Conservation (phyloP, 2,888 invertebrate genomes). For the Nasonovia ribisnigri region DNA sequence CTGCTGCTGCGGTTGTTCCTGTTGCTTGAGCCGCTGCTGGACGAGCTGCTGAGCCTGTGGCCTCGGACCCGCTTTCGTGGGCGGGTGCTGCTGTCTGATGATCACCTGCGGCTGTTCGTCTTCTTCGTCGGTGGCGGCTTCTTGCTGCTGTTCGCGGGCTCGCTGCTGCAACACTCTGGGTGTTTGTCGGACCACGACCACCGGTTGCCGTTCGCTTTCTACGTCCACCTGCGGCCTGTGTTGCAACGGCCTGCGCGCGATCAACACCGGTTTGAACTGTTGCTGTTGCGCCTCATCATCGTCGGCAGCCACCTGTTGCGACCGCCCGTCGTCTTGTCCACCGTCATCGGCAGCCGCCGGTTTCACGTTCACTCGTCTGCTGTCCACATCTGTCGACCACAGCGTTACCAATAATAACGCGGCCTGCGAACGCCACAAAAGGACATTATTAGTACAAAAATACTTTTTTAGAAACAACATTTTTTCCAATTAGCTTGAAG, state of each 20-base stretch:
- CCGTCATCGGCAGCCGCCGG: not conserved
- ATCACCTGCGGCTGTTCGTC: slow-evolving; percentile 68
- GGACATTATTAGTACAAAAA: not conserved
- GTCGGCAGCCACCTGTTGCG: no score
- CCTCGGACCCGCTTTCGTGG: slow-evolving; percentile 68
- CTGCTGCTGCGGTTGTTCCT: slow-evolving; percentile 68
- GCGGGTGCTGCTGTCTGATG: slow-evolving; percentile 68
- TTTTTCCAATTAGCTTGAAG: not conserved
- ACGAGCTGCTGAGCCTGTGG: slow-evolving; percentile 43
- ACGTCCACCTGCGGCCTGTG: slow-evolving; percentile 65
- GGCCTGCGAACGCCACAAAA: slow-evolving; percentile 8
- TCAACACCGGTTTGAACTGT: slow-evolving; percentile 45
- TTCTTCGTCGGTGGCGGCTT: slow-evolving; percentile 66
- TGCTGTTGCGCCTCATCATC: not conserved
- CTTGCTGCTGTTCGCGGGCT: slow-evolving; percentile 62
- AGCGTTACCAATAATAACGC: slow-evolving; percentile 36
- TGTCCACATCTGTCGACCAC: not conserved
- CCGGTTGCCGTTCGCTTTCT: slow-evolving; percentile 69
- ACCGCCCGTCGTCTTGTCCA: slow-evolving; percentile 36
- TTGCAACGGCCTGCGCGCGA: slow-evolving; percentile 46
- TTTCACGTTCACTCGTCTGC: slow-evolving; percentile 18
- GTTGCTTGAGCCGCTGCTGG: slow-evolving; percentile 68
- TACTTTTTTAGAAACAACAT: not conserved
- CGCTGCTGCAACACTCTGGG: slow-evolving; percentile 67
- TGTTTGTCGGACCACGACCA: slow-evolving; percentile 68